Base-by-base conservation (phyloP, 2,797 vertebrate genomes). In the Zenarchopterus dispar region DNA sequence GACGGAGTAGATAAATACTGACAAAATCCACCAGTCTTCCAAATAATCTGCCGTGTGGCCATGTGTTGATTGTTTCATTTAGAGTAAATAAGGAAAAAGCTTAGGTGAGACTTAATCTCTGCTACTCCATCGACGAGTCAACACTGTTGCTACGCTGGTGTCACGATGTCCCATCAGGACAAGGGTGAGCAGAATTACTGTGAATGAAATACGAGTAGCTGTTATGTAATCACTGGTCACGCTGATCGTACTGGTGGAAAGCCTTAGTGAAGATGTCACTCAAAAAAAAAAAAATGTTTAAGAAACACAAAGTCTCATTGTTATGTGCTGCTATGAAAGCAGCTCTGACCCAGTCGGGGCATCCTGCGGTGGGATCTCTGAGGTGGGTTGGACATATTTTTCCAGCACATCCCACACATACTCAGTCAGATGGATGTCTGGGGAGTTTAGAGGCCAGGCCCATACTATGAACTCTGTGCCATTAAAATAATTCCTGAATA, bases 251-350 rank as follows among this genome's bases (percentile, higher is more conserved):
- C 57, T 73, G 19, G 9, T 45, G 47, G 15, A 6, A 16, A 5
- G 26, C 60, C 22, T 22, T 52, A 22, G 54, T 60, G 42, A 8
- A 65, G 49, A 58, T 69, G 53, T 56, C 39, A 46, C 52, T 28
- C 58, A 53, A 52, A 46, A 9, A 56, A 70, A 54, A 22, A 49
- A 9, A 56, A 73, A 54, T 24, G 28, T 49, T 68, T 55, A 73
- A 26, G 33, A 8, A 57, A 7, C 24, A 11, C 22, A 36, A 16
- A 16, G 36, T 54, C 7, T 24, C 1, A 24, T 48, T 8, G 15
- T 48, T 16, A 16, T 13, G 8, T 9, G 21, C 6, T n/a, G 42
- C 16, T 44, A 19, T 46, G 10, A 46, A 10, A 21, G 44, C 5
- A 44, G 43, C 43, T 43, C 17, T n/a, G 42, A n/a, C 9, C 33